Percentiles rank a stretch among this genome's conserved stretches.
Evolutionary conservation across 2,888 invertebrate species (phyloP).

Genomic region (Pristionchus japonicus): DNA sequence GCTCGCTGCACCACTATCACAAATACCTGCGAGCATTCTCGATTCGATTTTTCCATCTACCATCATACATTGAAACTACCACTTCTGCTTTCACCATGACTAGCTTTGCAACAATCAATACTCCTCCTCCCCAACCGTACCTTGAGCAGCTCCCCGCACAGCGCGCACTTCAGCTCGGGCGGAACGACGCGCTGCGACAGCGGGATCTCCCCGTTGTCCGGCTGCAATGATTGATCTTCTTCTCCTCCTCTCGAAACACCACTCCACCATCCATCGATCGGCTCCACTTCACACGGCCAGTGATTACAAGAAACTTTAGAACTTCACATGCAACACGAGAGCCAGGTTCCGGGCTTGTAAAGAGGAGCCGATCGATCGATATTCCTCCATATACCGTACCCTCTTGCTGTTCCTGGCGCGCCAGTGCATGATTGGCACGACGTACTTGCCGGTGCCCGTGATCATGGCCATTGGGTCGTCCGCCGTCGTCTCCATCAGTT

Average conservation of each 20-base stretch:
- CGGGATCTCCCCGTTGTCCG: slow-evolving; percentile 44
- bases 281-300: not conserved
- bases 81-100: too few species aligned
- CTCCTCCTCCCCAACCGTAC: too few species aligned
- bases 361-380: not conserved
- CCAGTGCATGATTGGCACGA: slow-evolving; percentile 79
- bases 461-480: slow-evolving; percentile 77
- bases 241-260: not conserved
- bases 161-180: slow-evolving; percentile 89
- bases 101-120: too few species aligned
- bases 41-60: too few species aligned
- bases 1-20: too few species aligned
- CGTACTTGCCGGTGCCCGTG: slow-evolving; percentile 77
- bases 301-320: not conserved
- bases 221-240: not conserved
- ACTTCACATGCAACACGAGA: too few species aligned
- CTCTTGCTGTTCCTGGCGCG: slow-evolving; percentile 86
- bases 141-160: slow-evolving; percentile 86
- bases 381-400: slow-evolving; percentile 78
- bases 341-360: too few species aligned
- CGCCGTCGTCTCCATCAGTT: slow-evolving; percentile 74
- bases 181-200: slow-evolving; percentile 79
- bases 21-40: too few species aligned
- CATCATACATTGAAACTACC: too few species aligned
- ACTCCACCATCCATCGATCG: not conserved